Evolutionary conservation across 2,888 invertebrate species (phyloP).

Genomic region (Trachelus troglodyta): DNA sequence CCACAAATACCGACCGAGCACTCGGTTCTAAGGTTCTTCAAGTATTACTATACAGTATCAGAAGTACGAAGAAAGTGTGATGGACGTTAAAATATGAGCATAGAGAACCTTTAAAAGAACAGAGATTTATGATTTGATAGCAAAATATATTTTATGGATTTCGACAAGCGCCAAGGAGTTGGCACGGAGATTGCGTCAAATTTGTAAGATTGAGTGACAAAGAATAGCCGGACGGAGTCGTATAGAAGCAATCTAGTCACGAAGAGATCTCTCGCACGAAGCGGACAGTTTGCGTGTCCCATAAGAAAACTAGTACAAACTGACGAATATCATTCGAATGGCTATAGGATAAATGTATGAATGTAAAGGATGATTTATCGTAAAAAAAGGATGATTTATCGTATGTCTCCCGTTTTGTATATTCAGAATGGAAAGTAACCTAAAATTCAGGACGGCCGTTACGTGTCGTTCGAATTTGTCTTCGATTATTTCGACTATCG

Average conservation of each 20-base stretch:
- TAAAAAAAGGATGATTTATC: not conserved
- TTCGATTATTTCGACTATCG: not conserved
- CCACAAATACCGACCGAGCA: not conserved
- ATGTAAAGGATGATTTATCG: constrained; percentile 10
- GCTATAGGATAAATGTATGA: constrained; percentile 17
- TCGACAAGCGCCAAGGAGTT: not conserved
- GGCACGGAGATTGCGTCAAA: not conserved
- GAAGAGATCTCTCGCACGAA: constrained; percentile 10
- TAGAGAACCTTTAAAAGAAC: not conserved
- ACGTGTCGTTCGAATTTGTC: not conserved
- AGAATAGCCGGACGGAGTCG: constrained; percentile 8
- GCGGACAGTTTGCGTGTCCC: constrained; percentile 16
- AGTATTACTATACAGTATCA: not conserved
- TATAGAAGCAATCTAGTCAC: constrained; percentile 12
- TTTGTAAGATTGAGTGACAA: constrained; percentile 9
- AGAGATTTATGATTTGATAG: not conserved
- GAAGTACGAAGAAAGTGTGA: not conserved
- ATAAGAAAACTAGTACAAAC: constrained; percentile 10
- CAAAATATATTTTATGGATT: not conserved
- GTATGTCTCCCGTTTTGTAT: not conserved
- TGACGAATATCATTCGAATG: constrained; percentile 18
- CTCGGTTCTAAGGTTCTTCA: too few relatives aligned
- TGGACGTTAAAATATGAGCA: not conserved
- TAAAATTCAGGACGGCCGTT: not conserved
- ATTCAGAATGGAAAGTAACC: not conserved